Base-by-base conservation (phyloP, 1,140 invertebrate species). In the Penaeus vannamei region DNA sequence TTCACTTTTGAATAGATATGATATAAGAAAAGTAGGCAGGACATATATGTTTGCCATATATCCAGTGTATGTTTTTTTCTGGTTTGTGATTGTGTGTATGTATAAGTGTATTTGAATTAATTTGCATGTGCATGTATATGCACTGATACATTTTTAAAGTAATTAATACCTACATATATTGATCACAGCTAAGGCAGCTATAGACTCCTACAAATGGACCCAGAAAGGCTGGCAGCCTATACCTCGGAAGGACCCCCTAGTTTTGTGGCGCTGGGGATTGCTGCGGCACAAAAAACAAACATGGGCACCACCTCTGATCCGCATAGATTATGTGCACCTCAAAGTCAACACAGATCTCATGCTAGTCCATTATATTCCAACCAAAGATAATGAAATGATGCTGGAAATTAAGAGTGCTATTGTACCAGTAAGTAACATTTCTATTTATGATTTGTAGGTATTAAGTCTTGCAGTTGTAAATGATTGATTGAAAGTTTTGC, bases 141-240 rank as follows among this genome's bases (percentile, higher is more conserved):
- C 53, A 53, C 53, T 10, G 36, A 42, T 59, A 14, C 59, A 10
- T 59, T 53, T 59, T 2, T 36, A 23, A 19, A 0, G 8, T 23
- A 7, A 22, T 8, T 46, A 10, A 36, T 46, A 22, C 36, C 29
- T 59, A 19, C 82, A n/a, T 5, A 2, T 26, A 22, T 14, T 42
- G 12, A 59, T 82, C 29, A 26, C 80, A 87, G 86, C 20, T 19
- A 87, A 83, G 46, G 32, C 66, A 22, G 26, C 64, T 20, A 22
- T 87, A 42, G 86, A 87, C n/a, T 60, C 62, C 19, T 83, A 83
- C 81, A 82, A 83, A 32, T 87, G 86, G 86, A 87, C 86, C 14
- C 86, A 87, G n/a, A 87, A 87, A 60, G 86, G 86, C 36, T 87
- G 86, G 86, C 79, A 82, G 42, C 80, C 86, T n/a, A 87, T 87